Evolutionary conservation across 2,888 invertebrate genomes (phyloP), one percentile per base, ranked within the genome.

Genomic region (Sepioteuthis lessoniana): DNA sequence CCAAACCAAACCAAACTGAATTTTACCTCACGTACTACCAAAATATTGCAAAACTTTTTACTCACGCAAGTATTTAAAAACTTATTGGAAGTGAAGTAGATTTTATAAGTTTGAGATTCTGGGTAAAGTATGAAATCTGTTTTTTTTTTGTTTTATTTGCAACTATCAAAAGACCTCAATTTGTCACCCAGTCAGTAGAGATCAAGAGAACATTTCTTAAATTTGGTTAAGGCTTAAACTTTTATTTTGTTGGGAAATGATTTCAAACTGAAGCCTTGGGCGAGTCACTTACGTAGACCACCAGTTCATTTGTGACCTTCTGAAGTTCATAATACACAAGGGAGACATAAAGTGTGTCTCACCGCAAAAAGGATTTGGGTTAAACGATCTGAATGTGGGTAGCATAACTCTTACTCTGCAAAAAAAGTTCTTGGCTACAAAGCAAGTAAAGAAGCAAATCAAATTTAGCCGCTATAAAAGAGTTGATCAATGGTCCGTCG

Each of bases 401-500:
- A 76, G n/a, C 76, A 76, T 76, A 76, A 76, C 76, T 76, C 76
- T n/a, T n/a, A 76, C n/a, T 35, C 8, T 3, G 25, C 55, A 76
- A n/a, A 0, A n/a, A 76, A 76, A 76, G 16, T n/a, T 76, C 10
- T 76, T 76, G 76, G 76, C 76, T 35, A 76, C 16, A 76, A 76
- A 76, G 76, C 76, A 76, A 76, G 76, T 76, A n/a, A 76, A 76
- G 16, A 76, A 76, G 35, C n/a, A 76, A 76, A 76, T 76, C 76
- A 76, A 76, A 76, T 76, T 76, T 76, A 76, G n/a, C n/a, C 76
- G 76, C 76, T 35, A 76, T 76, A 76, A 76, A 76, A 76, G 76
- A 76, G 76, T 76, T 76, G 76, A 76, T 76, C 76, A 76, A 76
- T 76, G 76, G 76, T 76, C 76, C n/a, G 76, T 76, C 76, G 76